Evolutionary conservation across 1,140 invertebrate genomes (phyloP).

Genomic region (Ips typographus): DNA sequence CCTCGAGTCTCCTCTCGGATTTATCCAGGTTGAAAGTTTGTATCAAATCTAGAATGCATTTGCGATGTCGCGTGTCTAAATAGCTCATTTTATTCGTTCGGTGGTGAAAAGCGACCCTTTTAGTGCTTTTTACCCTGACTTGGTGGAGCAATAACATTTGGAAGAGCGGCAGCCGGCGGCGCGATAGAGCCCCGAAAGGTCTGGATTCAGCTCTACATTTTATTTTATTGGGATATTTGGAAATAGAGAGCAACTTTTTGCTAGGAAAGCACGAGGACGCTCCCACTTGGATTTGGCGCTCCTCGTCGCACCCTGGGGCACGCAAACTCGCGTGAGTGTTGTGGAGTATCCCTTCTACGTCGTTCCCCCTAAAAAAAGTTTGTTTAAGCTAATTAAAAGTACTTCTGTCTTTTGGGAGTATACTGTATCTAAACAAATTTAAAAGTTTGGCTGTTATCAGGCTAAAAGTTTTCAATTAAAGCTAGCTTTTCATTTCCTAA

Average conservation of each 20-base stretch:
- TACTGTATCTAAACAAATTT: not conserved
- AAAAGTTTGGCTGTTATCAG: too few species aligned
- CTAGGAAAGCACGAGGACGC: not conserved
- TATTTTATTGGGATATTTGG: not conserved
- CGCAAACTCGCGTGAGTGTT: conserved; percentile 7
- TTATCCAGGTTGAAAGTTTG: too few species aligned
- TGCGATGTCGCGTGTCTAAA: too few species aligned
- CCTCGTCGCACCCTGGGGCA: conserved; percentile 3
- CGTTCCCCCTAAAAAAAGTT: not conserved
- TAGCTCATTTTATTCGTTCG: not conserved
- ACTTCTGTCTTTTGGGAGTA: conserved; percentile 7
- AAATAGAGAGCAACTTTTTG: not conserved
- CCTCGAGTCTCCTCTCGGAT: too few species aligned
- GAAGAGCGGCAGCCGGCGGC: conserved; percentile 9
- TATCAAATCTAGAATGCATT: too few species aligned
- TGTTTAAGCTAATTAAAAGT: conserved; percentile 9
- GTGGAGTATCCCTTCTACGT: not conserved
- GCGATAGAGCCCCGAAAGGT: conserved; percentile 1
- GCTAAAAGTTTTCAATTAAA: too few species aligned
- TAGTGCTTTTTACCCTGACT: not conserved
- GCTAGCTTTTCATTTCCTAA: too few species aligned
- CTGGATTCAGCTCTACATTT: conserved; percentile 13
- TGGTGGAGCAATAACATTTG: conserved; percentile 14
- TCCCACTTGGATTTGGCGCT: conserved; percentile 8
- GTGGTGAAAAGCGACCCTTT: conserved; percentile 2